Percentiles rank a stretch among this genome's conserved stretches.
Conservation (phyloP, 1,140 invertebrate species). For the Hylaeus anthracinus region DNA sequence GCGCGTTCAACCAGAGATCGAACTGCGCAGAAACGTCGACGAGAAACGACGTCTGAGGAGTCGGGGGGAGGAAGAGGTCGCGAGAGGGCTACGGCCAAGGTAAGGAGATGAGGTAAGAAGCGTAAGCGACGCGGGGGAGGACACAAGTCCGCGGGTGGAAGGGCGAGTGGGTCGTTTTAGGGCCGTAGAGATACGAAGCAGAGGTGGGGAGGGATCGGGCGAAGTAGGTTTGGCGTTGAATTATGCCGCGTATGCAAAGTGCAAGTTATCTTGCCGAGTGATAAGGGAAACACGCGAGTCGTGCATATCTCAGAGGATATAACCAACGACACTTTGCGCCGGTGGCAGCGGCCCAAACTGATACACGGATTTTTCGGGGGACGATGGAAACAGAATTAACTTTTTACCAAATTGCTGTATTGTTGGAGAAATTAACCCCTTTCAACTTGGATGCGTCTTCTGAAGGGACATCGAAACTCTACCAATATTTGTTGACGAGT, state of each 20-base stretch:
- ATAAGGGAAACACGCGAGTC: conserved; percentile 78
- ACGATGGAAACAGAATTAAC: too few relatives aligned
- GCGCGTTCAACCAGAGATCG: conserved; percentile 49
- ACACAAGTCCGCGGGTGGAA: background rate
- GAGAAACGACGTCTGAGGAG: conserved; percentile 22
- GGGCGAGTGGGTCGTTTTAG: conserved; percentile 21
- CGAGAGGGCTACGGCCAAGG: conserved; percentile 12
- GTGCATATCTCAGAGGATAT: conserved; percentile 74
- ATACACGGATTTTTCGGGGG: background rate
- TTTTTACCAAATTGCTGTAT: too few relatives aligned
- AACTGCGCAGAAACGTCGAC: conserved; percentile 51
- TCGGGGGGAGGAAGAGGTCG: conserved; percentile 27
- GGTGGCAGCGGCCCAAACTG: conserved; percentile 7
- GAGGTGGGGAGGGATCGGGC: background rate
- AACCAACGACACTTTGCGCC: conserved; percentile 71
- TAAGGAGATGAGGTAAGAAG: conserved; percentile 34
- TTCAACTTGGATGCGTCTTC: too few relatives aligned
- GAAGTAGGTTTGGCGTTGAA: conserved; percentile 71
- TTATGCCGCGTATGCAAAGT: conserved; percentile 79
- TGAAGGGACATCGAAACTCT: too few relatives aligned
- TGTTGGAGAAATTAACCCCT: too few relatives aligned
- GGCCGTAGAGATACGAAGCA: conserved; percentile 31
- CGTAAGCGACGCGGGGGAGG: background rate
- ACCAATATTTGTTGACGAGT: too few relatives aligned
- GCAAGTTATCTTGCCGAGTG: conserved; percentile 76